A percentile compares a stretch with the other conserved stretches of the same genome.
These are phyloP conservation scores for Diadema setosum DNA, from an alignment of 35 echinoderm and acorn worm genomes.

Conservation along the genomic window DNA sequence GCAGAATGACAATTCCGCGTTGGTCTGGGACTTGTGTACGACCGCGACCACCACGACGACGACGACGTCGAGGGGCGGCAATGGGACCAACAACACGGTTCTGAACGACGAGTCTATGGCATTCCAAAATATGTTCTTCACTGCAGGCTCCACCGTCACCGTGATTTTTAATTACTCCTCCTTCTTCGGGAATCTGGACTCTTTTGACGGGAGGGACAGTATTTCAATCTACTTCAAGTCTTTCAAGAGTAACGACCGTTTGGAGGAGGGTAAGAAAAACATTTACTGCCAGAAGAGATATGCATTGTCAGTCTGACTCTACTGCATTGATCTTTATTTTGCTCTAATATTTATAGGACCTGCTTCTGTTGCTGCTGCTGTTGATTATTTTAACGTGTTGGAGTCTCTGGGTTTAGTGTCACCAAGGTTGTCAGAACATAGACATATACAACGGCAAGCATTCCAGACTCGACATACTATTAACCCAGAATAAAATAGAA, in stretches of 20 bases:
- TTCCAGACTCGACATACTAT: too few species aligned
- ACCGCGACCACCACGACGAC: neutral
- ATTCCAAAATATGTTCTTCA: neutral
- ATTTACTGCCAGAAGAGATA: too few species aligned
- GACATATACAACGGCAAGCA: too few species aligned
- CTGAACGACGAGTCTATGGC: neutral
- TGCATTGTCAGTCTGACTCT: too few species aligned
- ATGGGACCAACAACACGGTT: neutral
- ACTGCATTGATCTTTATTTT: too few species aligned
- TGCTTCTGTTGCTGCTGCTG: too few species aligned
- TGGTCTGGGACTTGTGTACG: neutral
- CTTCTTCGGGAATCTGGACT: too few species aligned
- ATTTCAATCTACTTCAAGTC: slow-evolving; percentile 19
- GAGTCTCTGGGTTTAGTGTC: too few species aligned
- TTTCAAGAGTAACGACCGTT: slow-evolving; percentile 14
- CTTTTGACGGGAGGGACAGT: neutral
- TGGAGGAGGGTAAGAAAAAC: neutral
- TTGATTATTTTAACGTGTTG: too few species aligned
- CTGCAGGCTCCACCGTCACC: neutral
- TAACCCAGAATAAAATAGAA: too few species aligned
- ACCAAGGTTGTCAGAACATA: too few species aligned
- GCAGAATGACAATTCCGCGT: neutral
- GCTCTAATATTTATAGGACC: too few species aligned
- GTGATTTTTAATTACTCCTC: neutral
- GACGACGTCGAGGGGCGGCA: neutral